Conservation (phyloP, 2,888 invertebrate species). For the Hymenopus coronatus region DNA sequence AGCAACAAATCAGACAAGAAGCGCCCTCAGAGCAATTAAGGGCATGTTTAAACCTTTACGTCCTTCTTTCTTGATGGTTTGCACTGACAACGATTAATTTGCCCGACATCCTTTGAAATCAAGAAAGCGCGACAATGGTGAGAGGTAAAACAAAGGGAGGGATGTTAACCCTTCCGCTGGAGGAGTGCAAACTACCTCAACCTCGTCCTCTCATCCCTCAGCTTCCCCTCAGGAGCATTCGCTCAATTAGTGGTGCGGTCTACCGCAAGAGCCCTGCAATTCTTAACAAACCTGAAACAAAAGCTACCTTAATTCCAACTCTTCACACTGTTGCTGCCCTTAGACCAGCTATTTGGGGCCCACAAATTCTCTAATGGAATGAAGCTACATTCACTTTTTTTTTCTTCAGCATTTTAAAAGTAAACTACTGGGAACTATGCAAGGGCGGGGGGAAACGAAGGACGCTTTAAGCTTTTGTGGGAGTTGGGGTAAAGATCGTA, state of each 20-base stretch:
- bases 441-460: not conserved
- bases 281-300: not conserved
- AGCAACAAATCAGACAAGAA: not conserved
- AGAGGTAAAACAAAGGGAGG: not conserved
- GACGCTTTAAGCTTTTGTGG: slow-evolving; percentile 1
- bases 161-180: not conserved
- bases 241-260: not conserved
- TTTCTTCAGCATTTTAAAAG: slow-evolving; percentile 4
- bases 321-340: not conserved
- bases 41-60: not conserved
- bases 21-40: not conserved
- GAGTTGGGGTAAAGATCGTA: not conserved
- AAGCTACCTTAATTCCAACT: not conserved
- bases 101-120: not conserved
- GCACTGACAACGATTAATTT: not conserved
- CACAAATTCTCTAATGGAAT: slow-evolving; percentile 9
- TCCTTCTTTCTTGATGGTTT: not conserved
- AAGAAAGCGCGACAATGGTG: not conserved
- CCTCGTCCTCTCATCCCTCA: not conserved
- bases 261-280: not conserved
- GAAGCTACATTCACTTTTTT: not conserved
- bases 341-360: not conserved
- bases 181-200: not conserved
- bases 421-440: not conserved
- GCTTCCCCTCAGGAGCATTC: not conserved